Conservation (phyloP, 2,113 vertebrate genomes). For the Planiliza haematocheilus region DNA sequence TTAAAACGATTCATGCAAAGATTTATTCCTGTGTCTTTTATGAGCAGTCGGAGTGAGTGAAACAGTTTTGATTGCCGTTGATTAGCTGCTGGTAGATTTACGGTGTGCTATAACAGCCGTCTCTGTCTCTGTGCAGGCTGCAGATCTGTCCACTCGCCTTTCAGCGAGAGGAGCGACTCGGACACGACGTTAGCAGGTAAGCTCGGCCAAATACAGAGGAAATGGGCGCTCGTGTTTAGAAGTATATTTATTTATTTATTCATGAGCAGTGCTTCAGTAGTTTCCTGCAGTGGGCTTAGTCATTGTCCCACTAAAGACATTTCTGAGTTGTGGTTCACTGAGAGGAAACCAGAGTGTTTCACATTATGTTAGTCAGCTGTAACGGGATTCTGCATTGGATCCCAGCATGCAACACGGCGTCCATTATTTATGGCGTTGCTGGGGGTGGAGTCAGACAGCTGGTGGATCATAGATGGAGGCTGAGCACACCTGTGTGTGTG, state of each 20-base stretch:
- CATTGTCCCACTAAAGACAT: not conserved
- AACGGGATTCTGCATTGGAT: slow-evolving; percentile 35
- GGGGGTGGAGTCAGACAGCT: slow-evolving; percentile 63
- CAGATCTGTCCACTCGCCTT: slow-evolving; percentile 15
- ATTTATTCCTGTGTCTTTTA: not conserved
- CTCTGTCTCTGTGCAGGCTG: slow-evolving; percentile 51
- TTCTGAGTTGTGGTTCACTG: slow-evolving; percentile 3
- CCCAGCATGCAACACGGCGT: slow-evolving; percentile 55
- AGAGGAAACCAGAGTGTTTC: slow-evolving; percentile 23
- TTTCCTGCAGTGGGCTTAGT: not conserved
- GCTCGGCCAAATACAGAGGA: too few relatives aligned
- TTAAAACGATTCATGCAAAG: too few relatives aligned
- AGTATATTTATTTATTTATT: too few relatives aligned
- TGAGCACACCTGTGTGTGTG: slow-evolving; percentile 49
- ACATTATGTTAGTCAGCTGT: slow-evolving; percentile 34
- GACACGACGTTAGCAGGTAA: slow-evolving; percentile 39
- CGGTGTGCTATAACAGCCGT: not conserved
- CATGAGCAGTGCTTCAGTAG: too few relatives aligned
- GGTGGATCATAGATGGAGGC: slow-evolving; percentile 42
- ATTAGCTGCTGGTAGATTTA: not conserved
- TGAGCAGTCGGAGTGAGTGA: not conserved
- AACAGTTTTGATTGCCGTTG: not conserved
- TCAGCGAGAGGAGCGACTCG: slow-evolving; percentile 30
- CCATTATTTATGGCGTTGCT: slow-evolving; percentile 69
- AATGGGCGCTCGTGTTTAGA: too few relatives aligned